phyloP scores from a whole-genome alignment of 2,113 vertebrate genomes.

The Oxygymnocypris stewartii region DNA sequence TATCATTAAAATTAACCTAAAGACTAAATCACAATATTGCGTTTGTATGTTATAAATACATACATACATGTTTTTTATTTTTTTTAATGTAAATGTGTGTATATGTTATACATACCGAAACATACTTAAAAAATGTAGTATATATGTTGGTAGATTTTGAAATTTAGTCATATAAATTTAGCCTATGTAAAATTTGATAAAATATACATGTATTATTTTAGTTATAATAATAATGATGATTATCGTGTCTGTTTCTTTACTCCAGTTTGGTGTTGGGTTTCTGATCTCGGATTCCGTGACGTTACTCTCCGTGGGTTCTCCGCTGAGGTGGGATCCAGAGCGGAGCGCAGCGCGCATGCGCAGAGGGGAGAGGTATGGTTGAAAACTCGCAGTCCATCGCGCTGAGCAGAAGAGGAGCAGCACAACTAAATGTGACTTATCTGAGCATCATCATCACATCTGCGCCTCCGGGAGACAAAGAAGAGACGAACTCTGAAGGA shows the following conservation, averaged over 20 bases:
- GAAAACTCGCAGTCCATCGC: conserved; percentile 79
- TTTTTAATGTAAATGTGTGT: not conserved
- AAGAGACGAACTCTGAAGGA: conserved; percentile 62
- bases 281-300: conserved; percentile 48
- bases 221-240: too few species aligned
- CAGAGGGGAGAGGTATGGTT: conserved; percentile 66
- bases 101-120: not conserved
- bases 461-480: conserved; percentile 61
- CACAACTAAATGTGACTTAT: conserved; percentile 69
- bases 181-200: not conserved
- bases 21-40: too few species aligned
- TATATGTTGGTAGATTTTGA: not conserved
- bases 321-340: conserved; percentile 30
- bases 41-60: too few species aligned
- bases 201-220: too few species aligned
- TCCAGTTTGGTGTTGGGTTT: conserved; percentile 32
- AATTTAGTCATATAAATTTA: not conserved
- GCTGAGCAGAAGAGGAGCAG: conserved; percentile 62
- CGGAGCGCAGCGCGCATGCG: conserved; percentile 69
- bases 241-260: not conserved
- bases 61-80: too few species aligned
- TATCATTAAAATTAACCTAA: too few species aligned
- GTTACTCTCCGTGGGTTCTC: conserved; percentile 36
- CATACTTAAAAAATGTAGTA: not conserved
- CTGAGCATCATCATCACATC: conserved; percentile 59